Conservation (phyloP, 2,888 invertebrate genomes). For the Endotricha flammealis region DNA sequence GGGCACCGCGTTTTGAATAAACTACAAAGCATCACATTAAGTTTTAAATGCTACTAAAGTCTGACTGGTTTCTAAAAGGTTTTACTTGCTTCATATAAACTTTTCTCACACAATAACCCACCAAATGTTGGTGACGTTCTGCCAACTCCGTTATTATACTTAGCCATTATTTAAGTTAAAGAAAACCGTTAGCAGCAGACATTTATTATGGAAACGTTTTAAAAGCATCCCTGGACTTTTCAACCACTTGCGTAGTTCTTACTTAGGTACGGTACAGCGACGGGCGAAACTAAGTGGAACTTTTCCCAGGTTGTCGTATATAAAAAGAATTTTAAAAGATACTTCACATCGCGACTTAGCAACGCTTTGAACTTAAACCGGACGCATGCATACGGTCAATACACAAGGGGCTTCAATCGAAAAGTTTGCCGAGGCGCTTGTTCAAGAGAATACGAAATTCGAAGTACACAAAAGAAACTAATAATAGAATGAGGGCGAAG, state of each 20-base stretch:
- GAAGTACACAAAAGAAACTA: background rate
- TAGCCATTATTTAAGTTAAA: constrained; percentile 1
- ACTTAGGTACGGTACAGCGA: constrained; percentile 57
- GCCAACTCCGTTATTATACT: background rate
- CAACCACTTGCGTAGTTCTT: constrained; percentile 60
- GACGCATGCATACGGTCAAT: constrained; percentile 13
- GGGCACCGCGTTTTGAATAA: too few relatives aligned
- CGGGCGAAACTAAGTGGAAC: constrained; percentile 67
- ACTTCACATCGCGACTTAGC: constrained; percentile 47
- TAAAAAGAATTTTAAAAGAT: constrained; percentile 70
- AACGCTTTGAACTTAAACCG: constrained; percentile 41
- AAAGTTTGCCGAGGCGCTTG: constrained; percentile 11
- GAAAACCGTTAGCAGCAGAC: constrained; percentile 25
- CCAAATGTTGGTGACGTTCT: too few relatives aligned
- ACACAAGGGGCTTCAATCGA: constrained; percentile 3
- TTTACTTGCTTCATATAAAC: too few relatives aligned
- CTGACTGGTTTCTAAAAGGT: too few relatives aligned
- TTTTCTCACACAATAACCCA: too few relatives aligned
- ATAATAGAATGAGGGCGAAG: constrained; percentile 15
- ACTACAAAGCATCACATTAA: too few relatives aligned
- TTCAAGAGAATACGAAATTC: background rate
- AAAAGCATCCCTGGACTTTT: constrained; percentile 60
- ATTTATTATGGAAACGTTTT: constrained; percentile 62
- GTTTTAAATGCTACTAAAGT: too few relatives aligned
- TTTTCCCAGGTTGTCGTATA: constrained; percentile 61